Base-by-base conservation (phyloP, 2,888 invertebrate genomes). In the Noctua fimbriata region DNA sequence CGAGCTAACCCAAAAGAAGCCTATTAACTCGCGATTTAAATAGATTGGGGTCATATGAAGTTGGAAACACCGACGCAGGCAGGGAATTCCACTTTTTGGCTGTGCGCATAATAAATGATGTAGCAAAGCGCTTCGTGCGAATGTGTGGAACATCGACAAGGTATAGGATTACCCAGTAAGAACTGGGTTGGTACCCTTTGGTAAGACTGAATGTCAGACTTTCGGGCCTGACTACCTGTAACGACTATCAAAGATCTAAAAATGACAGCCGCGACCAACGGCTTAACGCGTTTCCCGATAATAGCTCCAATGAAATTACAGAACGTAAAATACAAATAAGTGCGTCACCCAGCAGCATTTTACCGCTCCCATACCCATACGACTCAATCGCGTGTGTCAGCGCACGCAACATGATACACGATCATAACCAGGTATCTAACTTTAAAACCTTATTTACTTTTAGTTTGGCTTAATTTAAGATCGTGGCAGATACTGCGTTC, bases 401-500 rank as follows among this genome's bases (percentile, higher is more conserved):
- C 60, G 47, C 88, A 89, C 88, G 88, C 88, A 82, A 87, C 74
- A 76, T 82, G 83, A 88, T 82, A 80, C 83, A 78, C 82, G 79
- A 79, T 76, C 76, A 83, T 89, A 89, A 89, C 88, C 69, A 71
- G 73, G 69, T 70, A 76, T 75, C 69, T 79, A 85, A 81, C 63
- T 85, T 85, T 78, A 80, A 88, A 86, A 75, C 58, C 76, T 81
- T 89, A 81, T 88, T 89, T 87, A 78, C 76, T 82, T 87, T 80
- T 55, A 77, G 79, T 81, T 87, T 58, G 44, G 12, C 32, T 73
- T 87, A 72, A 82, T 73, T 85, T 83, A 78, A 80, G 63, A 79
- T 78, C 49, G 18, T n/a, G 21, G 5, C 28, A 55, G 70, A 73
- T 81, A 81, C 49, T 21, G 16, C n/a, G 55, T 75, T 69, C 55